Evolutionary conservation across 2,888 invertebrate species (phyloP), one percentile per base, ranked within the genome.

Genomic region (Hydraecia micacea): DNA sequence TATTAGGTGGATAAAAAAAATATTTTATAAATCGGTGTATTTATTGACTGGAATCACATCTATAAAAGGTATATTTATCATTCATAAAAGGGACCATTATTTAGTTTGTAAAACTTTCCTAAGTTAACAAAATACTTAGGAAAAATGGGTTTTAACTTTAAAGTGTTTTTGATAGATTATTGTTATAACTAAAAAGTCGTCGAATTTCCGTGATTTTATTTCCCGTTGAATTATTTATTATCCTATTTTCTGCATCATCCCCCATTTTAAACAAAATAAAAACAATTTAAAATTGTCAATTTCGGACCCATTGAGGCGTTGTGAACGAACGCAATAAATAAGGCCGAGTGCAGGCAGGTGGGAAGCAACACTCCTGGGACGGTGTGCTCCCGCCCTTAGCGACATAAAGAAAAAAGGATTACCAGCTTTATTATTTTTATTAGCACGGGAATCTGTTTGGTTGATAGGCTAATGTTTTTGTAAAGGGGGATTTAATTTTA

Each of bases 371-470:
- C 95, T 91, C 95, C 52, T 71, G 95, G 94, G 95, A 92, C 89
- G 80, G 92, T 94, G 93, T 93, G 93, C 84, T 91, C 90, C 90
- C 92, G 89, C 95, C 95, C 94, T 95, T 93, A 94, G 80, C 87
- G 85, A 88, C 88, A 87, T 92, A 91, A 92, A 92, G 90, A 91
- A 93, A 94, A 96, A 96, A 96, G 96, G 96, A 96, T 96, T 95
- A 91, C 93, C 90, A 87, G 71, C 90, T 93, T 95, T 96, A 95
- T 95, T 95, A 94, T 95, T 96, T 95, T 96, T 96, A 96, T 95
- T 95, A 91, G 93, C 90, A 85, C 88, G 88, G 89, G 90, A 92
- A 93, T 94, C 93, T 92, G 90, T 91, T 91, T 90, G 87, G 87
- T 79, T 87, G 88, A 90, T 86, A 84, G 87, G 91, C 89, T 89